Evolutionary conservation across 1,140 invertebrate species (phyloP), one percentile per base, ranked within the genome.

Genomic region (Drosophila repletoides): DNA sequence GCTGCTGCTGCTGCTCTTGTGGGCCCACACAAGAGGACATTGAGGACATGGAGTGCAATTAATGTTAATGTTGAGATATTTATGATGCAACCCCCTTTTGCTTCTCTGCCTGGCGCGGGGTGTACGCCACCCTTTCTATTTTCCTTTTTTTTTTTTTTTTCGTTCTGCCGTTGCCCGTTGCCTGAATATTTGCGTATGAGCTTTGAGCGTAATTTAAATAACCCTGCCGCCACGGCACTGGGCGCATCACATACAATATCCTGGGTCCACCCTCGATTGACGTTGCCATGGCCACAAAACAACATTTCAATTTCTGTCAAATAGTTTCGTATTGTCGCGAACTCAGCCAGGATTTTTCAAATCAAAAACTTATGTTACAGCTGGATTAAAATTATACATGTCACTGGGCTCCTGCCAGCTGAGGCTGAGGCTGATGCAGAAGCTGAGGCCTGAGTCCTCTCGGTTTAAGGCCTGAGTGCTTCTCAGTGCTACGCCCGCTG

Each of bases 61-160:
- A 89, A 88, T 88, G 88, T 89, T 89, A 88, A 87, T 84, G 86
- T 86, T 77, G 80, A 83, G 81, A 88, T 86, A 84, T 88, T 88
- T 88, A 84, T 88, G 84, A 83, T 75, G 77, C 76, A 88, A 73
- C 72, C 80, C 75, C 75, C 58, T 69, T 56, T 36, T 49, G 31
- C 19, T 46, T 6, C 15, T 1, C 34, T 9, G 9, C 5, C 9
- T 17, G 10, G 2, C 26, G 26, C 56, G 33, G 64, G 64, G 46
- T 61, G 45, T 53, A 31, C 29, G 58, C 67, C 51, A 69, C 66
- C 56, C 60, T 73, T 64, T 55, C 26, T 12, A 12, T 55, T 38
- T 29, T 19, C n/a, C 7, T 7, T 15, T 38, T 60, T 31, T 1
- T 10, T 40, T 46, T 58, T 52, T 73, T 63, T 52, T 55, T 61